Base-by-base conservation (phyloP, 1,140 invertebrate species). In the Delia radicum region DNA sequence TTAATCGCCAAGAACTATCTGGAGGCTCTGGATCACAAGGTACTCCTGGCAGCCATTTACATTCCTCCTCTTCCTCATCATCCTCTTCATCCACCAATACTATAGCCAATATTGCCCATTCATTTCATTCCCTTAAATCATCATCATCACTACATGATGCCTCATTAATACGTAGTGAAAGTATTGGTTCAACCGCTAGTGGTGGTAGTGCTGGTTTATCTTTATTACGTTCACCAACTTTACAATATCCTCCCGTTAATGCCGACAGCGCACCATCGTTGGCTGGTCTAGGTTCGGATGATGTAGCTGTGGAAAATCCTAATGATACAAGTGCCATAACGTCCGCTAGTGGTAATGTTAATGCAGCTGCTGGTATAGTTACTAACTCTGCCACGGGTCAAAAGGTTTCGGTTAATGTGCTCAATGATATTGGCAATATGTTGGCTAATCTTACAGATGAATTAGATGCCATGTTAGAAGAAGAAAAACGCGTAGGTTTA, bases 361-460 rank as follows among this genome's bases (percentile, higher is more conserved):
- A 48, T 12, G 75, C 73, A 0, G 33, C 48, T 1, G 42, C 65
- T 8, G 62, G 73, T 2, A 27, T 67, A 2, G 31, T 72, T 7
- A 74, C 65, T 21, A 78, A 80, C 74, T 78, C 81, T 55, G 61
- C 48, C n/a, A 15, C 18, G 10, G 71, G 62, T 7, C 79, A 81
- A 5, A 83, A 82, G 62, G 94, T 95, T 79, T 93, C 94, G 7
- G 93, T 92, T 4, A 95, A 98, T 87, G 96, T 98, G 12, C 90
- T 99, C 15, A 97, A 96, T 84, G 96, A 99, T 85, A 99, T 99
- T 80, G 97, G 96, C 12, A 96, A 96, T 86, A 99, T 98, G 96
- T 87, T 98, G 75, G 95, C 95, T 72, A 96, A 96, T 88, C 88
- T 98, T 13, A 97, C 95, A 0, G 95, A 96, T 82, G 95, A 98